Evolutionary conservation across 2,113 vertebrate genomes (phyloP).

Genomic region (Chloroceryle aenea): DNA sequence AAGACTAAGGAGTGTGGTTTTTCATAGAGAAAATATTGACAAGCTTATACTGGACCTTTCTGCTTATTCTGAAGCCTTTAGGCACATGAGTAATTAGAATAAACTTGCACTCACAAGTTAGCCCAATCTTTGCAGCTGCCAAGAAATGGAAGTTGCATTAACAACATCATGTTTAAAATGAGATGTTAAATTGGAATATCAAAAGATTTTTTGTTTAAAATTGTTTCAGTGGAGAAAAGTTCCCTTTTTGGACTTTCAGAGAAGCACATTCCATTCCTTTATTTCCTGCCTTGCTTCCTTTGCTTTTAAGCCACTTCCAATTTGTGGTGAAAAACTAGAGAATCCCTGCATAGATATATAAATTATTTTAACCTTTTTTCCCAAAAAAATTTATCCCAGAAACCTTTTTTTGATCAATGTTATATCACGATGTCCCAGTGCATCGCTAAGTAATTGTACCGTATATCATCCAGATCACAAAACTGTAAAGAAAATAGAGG

Average conservation of each 20-base stretch:
- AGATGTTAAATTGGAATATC: neutral
- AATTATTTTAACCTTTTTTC: neutral
- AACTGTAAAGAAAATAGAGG: neutral
- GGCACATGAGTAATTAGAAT: neutral
- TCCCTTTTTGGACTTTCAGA: neutral
- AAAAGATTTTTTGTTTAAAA: neutral
- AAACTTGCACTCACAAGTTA: neutral
- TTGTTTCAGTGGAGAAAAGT: neutral
- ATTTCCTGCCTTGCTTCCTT: neutral
- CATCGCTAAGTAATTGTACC: neutral
- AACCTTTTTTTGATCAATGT: neutral
- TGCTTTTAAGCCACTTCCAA: neutral
- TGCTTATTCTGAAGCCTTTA: neutral
- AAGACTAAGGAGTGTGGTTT: neutral
- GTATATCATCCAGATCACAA: neutral
- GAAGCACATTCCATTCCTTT: accelerated
- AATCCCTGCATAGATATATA: neutral
- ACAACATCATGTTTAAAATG: neutral
- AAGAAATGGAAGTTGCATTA: neutral
- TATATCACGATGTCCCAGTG: neutral
- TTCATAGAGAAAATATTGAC: neutral
- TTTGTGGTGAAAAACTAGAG: neutral
- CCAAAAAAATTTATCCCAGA: neutral
- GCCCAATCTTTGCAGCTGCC: neutral
- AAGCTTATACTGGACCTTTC: neutral